Percentiles rank a stretch among this genome's conserved stretches.
phyloP scores from a whole-genome alignment of 2,113 vertebrate species.

The Tringa solitaria region DNA sequence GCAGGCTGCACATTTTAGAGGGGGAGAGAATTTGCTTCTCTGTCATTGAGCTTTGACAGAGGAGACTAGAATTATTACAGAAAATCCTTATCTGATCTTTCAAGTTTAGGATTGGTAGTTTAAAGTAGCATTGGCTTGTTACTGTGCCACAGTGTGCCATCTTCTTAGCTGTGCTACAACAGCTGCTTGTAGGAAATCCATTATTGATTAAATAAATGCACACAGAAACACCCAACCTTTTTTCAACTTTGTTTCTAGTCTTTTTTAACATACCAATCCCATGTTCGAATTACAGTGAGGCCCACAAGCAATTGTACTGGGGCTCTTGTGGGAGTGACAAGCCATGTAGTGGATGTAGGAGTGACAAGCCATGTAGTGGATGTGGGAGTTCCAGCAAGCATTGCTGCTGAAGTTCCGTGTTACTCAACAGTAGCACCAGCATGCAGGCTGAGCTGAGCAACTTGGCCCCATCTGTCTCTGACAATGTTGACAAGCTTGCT shows the following conservation, averaged over 20 bases:
- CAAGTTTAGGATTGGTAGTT: neutral
- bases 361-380: neutral
- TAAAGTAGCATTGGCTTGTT: neutral
- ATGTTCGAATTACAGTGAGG: neutral
- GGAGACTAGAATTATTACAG: neutral
- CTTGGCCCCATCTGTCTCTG: neutral
- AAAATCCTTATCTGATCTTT: neutral
- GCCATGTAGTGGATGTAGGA: neutral
- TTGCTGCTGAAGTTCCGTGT: neutral
- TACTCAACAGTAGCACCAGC: neutral
- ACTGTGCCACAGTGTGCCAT: neutral
- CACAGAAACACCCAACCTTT: neutral
- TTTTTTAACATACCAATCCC: neutral
- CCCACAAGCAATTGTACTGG: neutral
- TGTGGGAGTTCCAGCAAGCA: neutral
- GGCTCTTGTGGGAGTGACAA: neutral
- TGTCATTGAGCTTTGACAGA: neutral
- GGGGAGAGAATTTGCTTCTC: neutral
- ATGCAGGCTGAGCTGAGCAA: neutral
- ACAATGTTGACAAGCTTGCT: neutral
- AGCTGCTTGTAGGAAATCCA: neutral
- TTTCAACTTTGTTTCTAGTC: neutral
- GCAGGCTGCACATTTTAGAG: neutral
- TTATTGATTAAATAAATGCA: neutral
- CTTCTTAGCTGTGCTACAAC: neutral